Evolutionary conservation across 2,888 invertebrate genomes (phyloP), one percentile per base, ranked within the genome.

Genomic region (Drosophila acutilabella): DNA sequence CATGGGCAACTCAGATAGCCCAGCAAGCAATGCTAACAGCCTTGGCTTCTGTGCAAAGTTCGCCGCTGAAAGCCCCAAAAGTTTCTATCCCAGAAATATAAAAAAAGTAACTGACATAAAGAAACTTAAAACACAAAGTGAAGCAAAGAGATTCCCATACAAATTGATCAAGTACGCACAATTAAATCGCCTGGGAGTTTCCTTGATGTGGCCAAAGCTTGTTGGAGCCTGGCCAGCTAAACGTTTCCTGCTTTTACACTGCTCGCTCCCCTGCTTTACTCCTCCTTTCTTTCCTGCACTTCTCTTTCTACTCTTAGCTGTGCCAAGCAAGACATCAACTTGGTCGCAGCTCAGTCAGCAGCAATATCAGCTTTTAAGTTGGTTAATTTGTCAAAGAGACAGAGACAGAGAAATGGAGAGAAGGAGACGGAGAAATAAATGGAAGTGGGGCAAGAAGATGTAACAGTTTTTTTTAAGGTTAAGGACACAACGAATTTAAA

Each of bases 371-470:
- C 81, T 64, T 80, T 81, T 60, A 76, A 71, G 67, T 88, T 71
- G 88, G 72, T 70, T 85, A 80, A 83, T 83, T 83, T 83, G 85
- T 88, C 83, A 87, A 70, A 73, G 65, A 36, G 50, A 11, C 38
- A 50, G 61, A n/a, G 45, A 14, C 7, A 36, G 13, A 42, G 53
- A 11, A 4, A n/a, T n/a, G n/a, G n/a, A n/a, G n/a, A n/a, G n/a
- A n/a, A n/a, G n/a, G n/a, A n/a, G n/a, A n/a, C n/a, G n/a, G n/a
- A n/a, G n/a, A n/a, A n/a, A n/a, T n/a, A n/a, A n/a, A n/a, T n/a
- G n/a, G n/a, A n/a, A n/a, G n/a, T n/a, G n/a, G n/a, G n/a, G 30
- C 30, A 30, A 30, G 30, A 2, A 30, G 30, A 8, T 30, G 30
- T 30, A 20, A 2, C 18, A 51, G 23, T 18, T 18, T 41, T 18